Conservation (phyloP, 2,888 invertebrate genomes). For the Rhogogaster chlorosoma region DNA sequence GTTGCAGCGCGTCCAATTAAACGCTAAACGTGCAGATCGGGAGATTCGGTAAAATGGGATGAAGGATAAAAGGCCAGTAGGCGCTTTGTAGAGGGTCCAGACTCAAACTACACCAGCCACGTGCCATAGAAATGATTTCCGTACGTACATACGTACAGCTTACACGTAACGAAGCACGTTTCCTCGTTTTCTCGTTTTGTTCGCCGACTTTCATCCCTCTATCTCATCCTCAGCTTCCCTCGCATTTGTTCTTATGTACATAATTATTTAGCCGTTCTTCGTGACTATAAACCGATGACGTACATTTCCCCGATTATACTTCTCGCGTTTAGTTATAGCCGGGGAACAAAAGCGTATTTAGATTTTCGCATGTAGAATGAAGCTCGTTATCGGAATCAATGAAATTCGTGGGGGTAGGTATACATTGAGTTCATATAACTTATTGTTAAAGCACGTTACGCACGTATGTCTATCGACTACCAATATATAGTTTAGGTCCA, state of each 20-base stretch:
- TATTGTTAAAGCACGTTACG: not conserved
- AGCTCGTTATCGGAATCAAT: not conserved
- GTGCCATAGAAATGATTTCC: conserved; percentile 32
- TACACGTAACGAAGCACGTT: conserved; percentile 26
- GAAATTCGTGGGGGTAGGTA: not conserved
- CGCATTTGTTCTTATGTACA: not conserved
- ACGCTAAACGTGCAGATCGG: conserved; percentile 10
- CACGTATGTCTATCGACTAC: not conserved
- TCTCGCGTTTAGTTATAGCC: not conserved
- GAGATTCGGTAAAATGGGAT: conserved; percentile 11
- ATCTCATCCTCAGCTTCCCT: not conserved
- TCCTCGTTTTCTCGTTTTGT: conserved; percentile 21
- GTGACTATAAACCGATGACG: not conserved
- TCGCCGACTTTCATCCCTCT: not conserved
- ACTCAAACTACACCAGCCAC: not conserved
- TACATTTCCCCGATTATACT: not conserved
- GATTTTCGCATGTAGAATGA: not conserved
- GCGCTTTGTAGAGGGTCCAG: conserved; percentile 13
- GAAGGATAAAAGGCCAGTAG: not conserved
- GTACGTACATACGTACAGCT: not conserved
- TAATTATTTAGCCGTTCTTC: not conserved
- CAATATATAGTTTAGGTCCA: not conserved
- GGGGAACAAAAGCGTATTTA: not conserved
- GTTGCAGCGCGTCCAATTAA: conserved; percentile 16
- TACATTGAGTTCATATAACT: not conserved